Evolutionary conservation across 2,113 vertebrate genomes (phyloP).

Genomic region (Grammomys surdaster): DNA sequence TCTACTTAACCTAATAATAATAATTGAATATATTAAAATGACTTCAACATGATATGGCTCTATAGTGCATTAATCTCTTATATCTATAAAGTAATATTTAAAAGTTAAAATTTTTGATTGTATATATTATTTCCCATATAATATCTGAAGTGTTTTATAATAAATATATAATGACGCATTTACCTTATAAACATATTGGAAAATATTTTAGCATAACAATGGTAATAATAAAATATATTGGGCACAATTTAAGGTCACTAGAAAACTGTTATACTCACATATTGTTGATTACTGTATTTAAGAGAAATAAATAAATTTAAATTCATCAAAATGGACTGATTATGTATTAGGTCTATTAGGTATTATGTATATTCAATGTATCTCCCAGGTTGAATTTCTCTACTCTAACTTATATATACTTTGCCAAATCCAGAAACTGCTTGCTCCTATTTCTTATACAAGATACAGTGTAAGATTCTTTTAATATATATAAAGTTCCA

Average conservation of each 20-base stretch:
- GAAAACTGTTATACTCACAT: constrained; percentile 22
- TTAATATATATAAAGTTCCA: background rate
- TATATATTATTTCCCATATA: background rate
- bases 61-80: background rate
- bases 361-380: background rate
- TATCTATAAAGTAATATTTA: background rate
- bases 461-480: background rate
- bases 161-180: background rate
- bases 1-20: background rate
- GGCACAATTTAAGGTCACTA: background rate
- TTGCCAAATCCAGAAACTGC: background rate
- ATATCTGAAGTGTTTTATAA: background rate
- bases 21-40: background rate
- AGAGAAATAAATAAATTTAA: background rate
- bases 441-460: background rate
- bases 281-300: background rate
- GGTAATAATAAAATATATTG: background rate
- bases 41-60: background rate
- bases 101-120: background rate
- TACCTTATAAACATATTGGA: background rate
- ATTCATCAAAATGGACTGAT: background rate
- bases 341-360: background rate
- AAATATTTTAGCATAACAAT: background rate
- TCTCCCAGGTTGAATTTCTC: constrained; percentile 28
- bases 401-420: constrained; percentile 37